phyloP scores from a whole-genome alignment of 1,140 invertebrate species.

The Neotoxoptera formosana region DNA sequence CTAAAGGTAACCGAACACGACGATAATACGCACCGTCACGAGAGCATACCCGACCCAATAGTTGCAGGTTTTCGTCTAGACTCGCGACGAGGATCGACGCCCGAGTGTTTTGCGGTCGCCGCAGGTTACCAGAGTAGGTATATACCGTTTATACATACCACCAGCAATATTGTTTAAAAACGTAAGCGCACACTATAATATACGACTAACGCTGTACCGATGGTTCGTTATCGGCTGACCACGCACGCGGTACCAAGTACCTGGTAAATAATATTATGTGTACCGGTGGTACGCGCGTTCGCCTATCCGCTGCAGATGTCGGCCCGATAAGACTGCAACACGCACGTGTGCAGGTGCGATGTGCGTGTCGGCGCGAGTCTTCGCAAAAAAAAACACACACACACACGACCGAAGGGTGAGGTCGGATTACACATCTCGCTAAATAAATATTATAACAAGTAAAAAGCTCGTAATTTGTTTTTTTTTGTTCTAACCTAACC shows the following conservation, averaged over 20 bases:
- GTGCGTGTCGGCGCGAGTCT: not conserved
- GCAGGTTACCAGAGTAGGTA: not conserved
- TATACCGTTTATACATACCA: not conserved
- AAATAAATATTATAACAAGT: not conserved
- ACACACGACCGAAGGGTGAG: not conserved
- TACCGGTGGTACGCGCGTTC: not conserved
- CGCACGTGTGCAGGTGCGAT: not conserved
- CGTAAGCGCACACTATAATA: not conserved
- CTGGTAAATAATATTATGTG: too few species aligned
- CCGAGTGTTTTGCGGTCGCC: not conserved
- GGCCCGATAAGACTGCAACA: not conserved
- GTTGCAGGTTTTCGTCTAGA: not conserved
- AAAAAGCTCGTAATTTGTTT: not conserved
- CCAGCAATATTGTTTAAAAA: not conserved
- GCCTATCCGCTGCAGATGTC: not conserved
- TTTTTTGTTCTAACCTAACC: too few species aligned
- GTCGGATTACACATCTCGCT: not conserved
- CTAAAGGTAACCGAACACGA: too few species aligned
- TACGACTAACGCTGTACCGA: not conserved
- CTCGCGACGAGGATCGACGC: not conserved
- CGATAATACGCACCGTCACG: not conserved
- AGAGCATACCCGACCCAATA: not conserved
- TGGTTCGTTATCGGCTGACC: not conserved
- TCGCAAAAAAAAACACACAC: not conserved
- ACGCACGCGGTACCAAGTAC: not conserved